Evolutionary conservation across 1,140 invertebrate species (phyloP).

Genomic region (Cydia amplana): DNA sequence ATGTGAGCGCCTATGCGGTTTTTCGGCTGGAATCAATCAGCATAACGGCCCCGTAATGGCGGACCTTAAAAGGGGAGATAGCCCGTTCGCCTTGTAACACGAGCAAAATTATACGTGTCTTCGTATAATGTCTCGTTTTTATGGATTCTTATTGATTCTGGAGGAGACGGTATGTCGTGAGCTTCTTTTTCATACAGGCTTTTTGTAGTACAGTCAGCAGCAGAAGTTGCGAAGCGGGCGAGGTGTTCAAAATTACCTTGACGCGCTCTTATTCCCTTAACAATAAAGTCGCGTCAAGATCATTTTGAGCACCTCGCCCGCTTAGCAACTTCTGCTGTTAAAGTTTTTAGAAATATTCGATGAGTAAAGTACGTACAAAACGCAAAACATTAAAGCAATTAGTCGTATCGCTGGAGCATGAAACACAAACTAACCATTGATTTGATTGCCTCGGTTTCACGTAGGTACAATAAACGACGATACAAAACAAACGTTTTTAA

Average conservation of each 20-base stretch:
- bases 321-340: too few species aligned
- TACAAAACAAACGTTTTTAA: not conserved
- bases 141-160: slow-evolving; percentile 19
- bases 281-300: too few species aligned
- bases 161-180: not conserved
- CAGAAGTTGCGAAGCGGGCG: too few species aligned
- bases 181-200: slow-evolving; percentile 18
- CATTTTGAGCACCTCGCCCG: too few species aligned
- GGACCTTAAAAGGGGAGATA: slow-evolving; percentile 6
- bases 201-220: too few species aligned
- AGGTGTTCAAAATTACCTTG: too few species aligned
- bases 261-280: too few species aligned
- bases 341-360: not conserved
- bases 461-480: not conserved
- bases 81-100: not conserved
- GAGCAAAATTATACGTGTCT: slow-evolving; percentile 16
- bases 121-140: slow-evolving; percentile 12
- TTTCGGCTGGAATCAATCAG: not conserved
- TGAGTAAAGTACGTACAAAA: not conserved
- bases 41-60: slow-evolving; percentile 5
- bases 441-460: slow-evolving; percentile 6
- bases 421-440: slow-evolving; percentile 17
- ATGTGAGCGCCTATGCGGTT: not conserved
- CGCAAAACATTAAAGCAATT: not conserved
- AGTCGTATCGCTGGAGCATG: not conserved